These are phyloP conservation scores for Zaprionus gabonicus DNA, from an alignment of 1,140 invertebrate genomes.

Conservation along the genomic window DNA sequence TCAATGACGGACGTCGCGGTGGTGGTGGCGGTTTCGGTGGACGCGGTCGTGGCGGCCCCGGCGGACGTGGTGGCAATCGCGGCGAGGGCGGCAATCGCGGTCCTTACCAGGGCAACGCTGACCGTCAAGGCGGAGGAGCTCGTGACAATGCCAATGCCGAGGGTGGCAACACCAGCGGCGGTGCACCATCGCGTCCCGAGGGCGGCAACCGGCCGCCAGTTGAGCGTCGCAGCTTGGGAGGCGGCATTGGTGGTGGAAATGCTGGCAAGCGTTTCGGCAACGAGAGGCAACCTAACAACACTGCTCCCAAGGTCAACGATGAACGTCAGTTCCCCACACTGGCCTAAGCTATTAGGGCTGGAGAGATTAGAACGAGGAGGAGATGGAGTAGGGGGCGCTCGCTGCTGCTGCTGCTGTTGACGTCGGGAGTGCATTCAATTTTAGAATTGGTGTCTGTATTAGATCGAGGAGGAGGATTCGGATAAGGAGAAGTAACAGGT, in stretches of 20 bases:
- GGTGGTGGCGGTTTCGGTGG: conserved; percentile 87
- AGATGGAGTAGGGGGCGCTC: conserved; percentile 11
- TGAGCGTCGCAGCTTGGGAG: conserved; percentile 74
- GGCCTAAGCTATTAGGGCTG: conserved; percentile 83
- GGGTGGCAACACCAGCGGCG: conserved; percentile 46
- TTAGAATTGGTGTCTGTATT: conserved; percentile 33
- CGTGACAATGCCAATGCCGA: conserved; percentile 53
- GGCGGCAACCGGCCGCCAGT: conserved; percentile 66
- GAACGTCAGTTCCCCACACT: conserved; percentile 97
- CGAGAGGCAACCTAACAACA: conserved; percentile 74
- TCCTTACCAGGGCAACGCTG: conserved; percentile 54
- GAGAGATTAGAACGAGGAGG: conserved; percentile 6
- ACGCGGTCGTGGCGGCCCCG: conserved; percentile 88
- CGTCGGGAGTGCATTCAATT: conserved; percentile 45
- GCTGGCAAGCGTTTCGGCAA: conserved; percentile 69
- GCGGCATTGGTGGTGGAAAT: conserved; percentile 69
- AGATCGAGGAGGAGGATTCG: conserved; percentile 1
- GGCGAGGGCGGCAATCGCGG: conserved; percentile 75
- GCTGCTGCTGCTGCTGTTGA: conserved; percentile 22
- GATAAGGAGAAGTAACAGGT: conserved; percentile 21
- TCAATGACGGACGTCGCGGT: conserved; percentile 91
- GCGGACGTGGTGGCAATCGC: conserved; percentile 86
- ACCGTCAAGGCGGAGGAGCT: conserved; percentile 73
- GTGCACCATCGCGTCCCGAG: conserved; percentile 48
- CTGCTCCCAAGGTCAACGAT: conserved; percentile 97